Evolutionary conservation across 2,113 vertebrate genomes (phyloP), one percentile per base, ranked within the genome.

Genomic region (Bungarus multicinctus): DNA sequence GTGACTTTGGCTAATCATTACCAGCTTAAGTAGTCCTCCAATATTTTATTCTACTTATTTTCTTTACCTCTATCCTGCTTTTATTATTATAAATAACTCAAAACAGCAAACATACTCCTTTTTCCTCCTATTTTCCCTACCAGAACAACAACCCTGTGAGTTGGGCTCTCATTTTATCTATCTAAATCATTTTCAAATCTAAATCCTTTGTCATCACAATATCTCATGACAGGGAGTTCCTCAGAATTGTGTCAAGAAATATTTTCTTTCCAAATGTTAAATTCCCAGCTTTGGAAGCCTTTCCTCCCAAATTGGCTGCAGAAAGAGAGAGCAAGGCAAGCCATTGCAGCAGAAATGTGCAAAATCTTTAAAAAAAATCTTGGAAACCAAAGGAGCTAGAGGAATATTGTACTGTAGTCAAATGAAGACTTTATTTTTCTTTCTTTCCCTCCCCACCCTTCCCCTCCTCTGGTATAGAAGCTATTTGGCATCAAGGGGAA

Each of bases 381-480:
- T 43, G 87, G 85, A 69, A 45, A 10, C 0, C 93, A 90, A 85
- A 11, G 11, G 12, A 53, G 57, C 55, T 85, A 88, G 93, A 94
- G 95, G 94, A 90, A 93, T 93, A 89, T n/a, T 16, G 54, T 92
- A 12, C 57, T 89, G 92, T 81, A 94, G 95, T 95, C 95, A 96
- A 90, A 93, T 3, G 87, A 22, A 8, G 92, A 64, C 93, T 12
- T 47, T n/a, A 20, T 81, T 81, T 39, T 39, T n/a, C 27, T n/a
- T 16, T n/a, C 93, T 93, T 92, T 91, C 94, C 30, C 58, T 64
- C 22, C 5, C 64, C 90, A 27, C 43, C 34, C 23, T 14, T 11
- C 12, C n/a, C 54, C 91, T 30, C 39, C 55, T 25, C 90, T 95
- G 96, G 96, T 96, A 45, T 20, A 52, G 89, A 92, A 88, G 47